Percentiles rank a stretch among this genome's conserved stretches.
These are phyloP conservation scores for Acholoe squamosa DNA, from an alignment of 2,888 invertebrate species.

Conservation along the genomic window DNA sequence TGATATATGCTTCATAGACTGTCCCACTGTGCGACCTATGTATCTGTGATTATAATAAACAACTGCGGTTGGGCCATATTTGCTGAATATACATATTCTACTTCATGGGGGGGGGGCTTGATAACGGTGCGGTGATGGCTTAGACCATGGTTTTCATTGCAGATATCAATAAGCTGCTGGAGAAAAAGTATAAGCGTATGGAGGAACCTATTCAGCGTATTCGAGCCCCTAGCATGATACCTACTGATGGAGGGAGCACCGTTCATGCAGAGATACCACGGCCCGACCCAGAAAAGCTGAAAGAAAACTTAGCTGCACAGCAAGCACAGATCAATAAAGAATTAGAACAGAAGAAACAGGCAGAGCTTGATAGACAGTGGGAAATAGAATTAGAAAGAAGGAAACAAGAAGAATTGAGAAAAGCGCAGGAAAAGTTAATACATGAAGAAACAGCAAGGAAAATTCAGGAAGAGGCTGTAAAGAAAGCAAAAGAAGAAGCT, in stretches of 20 bases:
- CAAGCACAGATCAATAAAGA: neutral
- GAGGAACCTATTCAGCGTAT: conserved; percentile 1
- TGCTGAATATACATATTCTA: too few species aligned
- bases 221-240: neutral
- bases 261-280: neutral
- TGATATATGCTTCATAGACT: too few species aligned
- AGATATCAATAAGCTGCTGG: conserved; percentile 43
- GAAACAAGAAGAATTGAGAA: neutral
- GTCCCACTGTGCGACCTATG: too few species aligned
- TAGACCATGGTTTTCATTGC: conserved; percentile 22
- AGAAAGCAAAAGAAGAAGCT: neutral
- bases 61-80: too few species aligned
- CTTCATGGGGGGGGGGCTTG: too few species aligned
- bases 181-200: conserved; percentile 50
- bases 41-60: too few species aligned
- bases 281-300: neutral
- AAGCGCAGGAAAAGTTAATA: neutral
- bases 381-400: neutral
- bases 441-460: neutral
- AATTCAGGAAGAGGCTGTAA: neutral
- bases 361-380: neutral
- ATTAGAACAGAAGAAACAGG: neutral
- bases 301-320: neutral
- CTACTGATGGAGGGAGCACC: neutral
- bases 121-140: neutral